Base-by-base conservation (phyloP, 2,888 invertebrate genomes). In the Trachelus iudaicus region DNA sequence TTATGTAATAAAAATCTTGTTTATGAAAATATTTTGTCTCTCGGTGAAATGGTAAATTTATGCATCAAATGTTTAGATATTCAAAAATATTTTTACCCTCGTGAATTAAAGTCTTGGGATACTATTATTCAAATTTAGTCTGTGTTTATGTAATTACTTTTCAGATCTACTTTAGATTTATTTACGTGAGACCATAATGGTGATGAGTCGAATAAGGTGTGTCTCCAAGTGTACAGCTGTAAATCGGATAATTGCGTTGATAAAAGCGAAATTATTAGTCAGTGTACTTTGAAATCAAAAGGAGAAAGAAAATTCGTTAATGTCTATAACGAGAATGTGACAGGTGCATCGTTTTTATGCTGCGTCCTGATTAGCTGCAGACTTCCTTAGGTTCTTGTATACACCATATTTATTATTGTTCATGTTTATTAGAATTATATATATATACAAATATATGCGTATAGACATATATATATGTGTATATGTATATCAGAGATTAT, bases 381-480 rank as follows among this genome's bases (percentile, higher is more conserved):
- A 90, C 89, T 90, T 89, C 89, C 87, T 40, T 91, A 88, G 83
- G 88, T 91, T 91, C 88, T 89, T 87, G 87, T 89, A 90, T 87
- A 90, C 90, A 87, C 88, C 90, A 89, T 91, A 90, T 90, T 91
- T 91, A 91, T 90, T 88, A 91, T 91, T 91, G 91, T 91, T 91
- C 90, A 91, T 90, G 91, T 91, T 91, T 91, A 90, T 88, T 91
- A 90, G 90, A 91, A 89, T 90, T 88, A 90, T 87, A 88, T 84
- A 83, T 75, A 81, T 85, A 88, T 85, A 85, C 83, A 87, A 86
- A 87, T 85, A 85, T 81, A 80, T 76, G 81, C 79, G 79, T 79
- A 75, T 15, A 40, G 15, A 76, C 79, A 81, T 79, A 80, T 82
- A 85, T 82, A 84, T 15, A 40, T 40, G 40, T 40, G 40, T 40